These are phyloP conservation scores for Hypotaenidia philippensis DNA, from an alignment of 2,797 vertebrate genomes.

Conservation along the genomic window DNA sequence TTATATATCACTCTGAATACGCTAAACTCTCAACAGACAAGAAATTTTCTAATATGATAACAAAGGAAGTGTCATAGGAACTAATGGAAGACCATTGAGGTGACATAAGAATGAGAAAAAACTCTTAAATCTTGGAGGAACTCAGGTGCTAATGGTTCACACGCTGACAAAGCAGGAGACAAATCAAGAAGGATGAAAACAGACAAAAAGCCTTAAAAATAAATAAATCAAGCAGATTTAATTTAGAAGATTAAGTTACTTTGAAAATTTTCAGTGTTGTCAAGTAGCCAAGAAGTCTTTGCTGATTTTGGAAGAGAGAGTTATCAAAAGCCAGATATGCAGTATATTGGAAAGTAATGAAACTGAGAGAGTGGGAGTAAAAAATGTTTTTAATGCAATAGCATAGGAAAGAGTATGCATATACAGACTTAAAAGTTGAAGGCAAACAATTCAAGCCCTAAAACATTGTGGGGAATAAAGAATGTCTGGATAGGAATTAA, in stretches of 20 bases:
- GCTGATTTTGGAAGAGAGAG: slow-evolving; percentile 21
- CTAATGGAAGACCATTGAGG: background rate
- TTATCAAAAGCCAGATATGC: slow-evolving; percentile 34
- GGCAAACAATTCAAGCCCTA: background rate
- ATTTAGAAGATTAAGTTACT: slow-evolving; percentile 50
- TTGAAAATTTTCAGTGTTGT: slow-evolving; percentile 22
- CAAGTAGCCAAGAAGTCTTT: slow-evolving; percentile 33
- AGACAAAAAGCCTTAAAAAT: slow-evolving; percentile 18
- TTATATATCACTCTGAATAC: background rate
- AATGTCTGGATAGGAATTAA: background rate
- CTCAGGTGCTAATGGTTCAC: background rate
- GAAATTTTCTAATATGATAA: background rate
- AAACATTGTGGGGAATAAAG: background rate
- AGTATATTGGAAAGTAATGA: slow-evolving; percentile 26
- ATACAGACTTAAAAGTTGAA: background rate
- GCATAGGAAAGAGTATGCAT: background rate
- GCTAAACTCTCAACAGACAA: background rate
- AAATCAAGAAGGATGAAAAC: slow-evolving; percentile 11
- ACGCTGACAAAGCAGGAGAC: slow-evolving; percentile 20
- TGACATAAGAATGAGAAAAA: background rate
- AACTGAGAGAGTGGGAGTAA: background rate
- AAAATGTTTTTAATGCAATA: background rate
- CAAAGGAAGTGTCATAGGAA: background rate
- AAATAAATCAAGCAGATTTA: slow-evolving; percentile 16
- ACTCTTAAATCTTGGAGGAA: background rate